A percentile compares a stretch with the other conserved stretches of the same genome.
These are phyloP conservation scores for Pterocles orientalis DNA, from an alignment of 2,113 vertebrate species.

Conservation along the genomic window DNA sequence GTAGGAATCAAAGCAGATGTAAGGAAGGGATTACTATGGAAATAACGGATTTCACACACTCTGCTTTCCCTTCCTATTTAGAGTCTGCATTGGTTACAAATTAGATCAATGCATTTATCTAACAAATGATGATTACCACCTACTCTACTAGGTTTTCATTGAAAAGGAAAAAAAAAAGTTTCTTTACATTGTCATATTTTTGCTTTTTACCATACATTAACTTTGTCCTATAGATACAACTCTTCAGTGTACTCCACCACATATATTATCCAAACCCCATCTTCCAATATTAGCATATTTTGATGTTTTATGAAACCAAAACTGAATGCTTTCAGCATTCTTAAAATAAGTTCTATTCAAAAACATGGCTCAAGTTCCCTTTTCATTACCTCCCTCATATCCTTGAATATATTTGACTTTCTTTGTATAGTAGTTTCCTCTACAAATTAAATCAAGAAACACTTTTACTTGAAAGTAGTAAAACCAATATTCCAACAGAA, in stretches of 20 bases:
- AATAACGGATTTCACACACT: background rate
- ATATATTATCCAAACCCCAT: background rate
- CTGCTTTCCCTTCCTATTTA: background rate
- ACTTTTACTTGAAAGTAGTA: background rate
- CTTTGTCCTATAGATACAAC: background rate
- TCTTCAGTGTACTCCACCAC: background rate
- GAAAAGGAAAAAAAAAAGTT: background rate
- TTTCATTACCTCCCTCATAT: background rate
- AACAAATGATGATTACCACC: background rate
- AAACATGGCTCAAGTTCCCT: background rate
- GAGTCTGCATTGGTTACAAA: background rate
- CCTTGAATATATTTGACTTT: background rate
- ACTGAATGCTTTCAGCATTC: background rate
- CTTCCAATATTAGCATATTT: background rate
- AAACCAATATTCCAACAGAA: background rate
- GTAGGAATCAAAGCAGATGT: background rate
- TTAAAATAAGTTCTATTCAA: background rate
- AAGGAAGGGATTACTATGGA: background rate
- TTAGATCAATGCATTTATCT: background rate
- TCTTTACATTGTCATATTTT: background rate
- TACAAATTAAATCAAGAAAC: background rate
- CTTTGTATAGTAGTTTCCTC: background rate
- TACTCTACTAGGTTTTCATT: background rate
- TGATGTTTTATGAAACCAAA: background rate
- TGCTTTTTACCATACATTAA: background rate